Evolutionary conservation across 2,888 invertebrate species (phyloP).

Genomic region (Lasius platythorax): DNA sequence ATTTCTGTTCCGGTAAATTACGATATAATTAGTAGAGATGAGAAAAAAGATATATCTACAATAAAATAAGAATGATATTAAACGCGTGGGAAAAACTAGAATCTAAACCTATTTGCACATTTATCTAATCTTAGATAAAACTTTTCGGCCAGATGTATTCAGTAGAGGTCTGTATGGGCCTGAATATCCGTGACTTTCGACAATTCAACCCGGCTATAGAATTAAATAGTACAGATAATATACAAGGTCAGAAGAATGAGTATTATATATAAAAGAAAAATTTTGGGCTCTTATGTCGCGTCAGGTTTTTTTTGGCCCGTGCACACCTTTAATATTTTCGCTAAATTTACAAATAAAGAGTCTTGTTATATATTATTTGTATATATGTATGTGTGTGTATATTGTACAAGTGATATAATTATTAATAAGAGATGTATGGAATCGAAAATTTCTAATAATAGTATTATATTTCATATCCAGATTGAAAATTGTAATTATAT

Average conservation of each 20-base stretch:
- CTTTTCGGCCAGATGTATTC: background rate
- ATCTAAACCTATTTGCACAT: background rate
- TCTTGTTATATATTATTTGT: background rate
- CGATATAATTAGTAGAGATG: background rate
- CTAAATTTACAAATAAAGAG: background rate
- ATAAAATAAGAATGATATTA: slow-evolving; percentile 11
- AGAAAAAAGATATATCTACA: slow-evolving; percentile 14
- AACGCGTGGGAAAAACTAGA: slow-evolving; percentile 8
- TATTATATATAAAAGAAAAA: background rate
- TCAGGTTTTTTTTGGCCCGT: background rate
- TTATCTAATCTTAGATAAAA: background rate
- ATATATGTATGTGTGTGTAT: slow-evolving; percentile 4
- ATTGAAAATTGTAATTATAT: slow-evolving; percentile 8
- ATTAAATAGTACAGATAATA: background rate
- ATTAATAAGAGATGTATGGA: background rate
- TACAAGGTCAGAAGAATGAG: background rate
- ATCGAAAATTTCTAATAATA: background rate
- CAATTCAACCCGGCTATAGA: no score
- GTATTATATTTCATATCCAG: slow-evolving; percentile 25
- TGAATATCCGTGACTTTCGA: background rate
- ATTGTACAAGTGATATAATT: slow-evolving; percentile 11
- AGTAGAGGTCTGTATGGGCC: background rate
- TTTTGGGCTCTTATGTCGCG: background rate
- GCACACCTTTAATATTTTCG: background rate
- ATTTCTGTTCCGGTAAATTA: background rate